Base-by-base conservation (phyloP, 2,797 vertebrate genomes). In the Silurus aristotelis region DNA sequence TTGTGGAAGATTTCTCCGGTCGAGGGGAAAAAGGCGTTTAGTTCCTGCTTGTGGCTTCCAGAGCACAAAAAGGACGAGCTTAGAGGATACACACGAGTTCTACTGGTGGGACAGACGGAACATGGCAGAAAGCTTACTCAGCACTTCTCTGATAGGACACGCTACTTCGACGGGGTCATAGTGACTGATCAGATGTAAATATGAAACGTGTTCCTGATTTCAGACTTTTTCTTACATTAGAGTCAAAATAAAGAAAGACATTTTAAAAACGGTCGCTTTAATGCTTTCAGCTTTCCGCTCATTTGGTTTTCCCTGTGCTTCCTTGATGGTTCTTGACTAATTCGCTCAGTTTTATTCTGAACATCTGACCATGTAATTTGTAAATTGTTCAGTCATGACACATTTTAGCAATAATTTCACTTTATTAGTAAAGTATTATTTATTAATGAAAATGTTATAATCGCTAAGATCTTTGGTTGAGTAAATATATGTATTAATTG, bases 1-100 rank as follows among this genome's bases (percentile, higher is more conserved):
- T 83, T 85, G 84, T 77, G 67, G 76, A 86, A 88, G 56, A 84
- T 81, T 85, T 72, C 84, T 61, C 79, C 71, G 19, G 75, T 83
- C 70, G 22, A n/a, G 48, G 48, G 10, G 8, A 52, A 52, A 66
- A 38, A 87, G 83, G 55, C 55, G 15, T 66, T 58, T 14, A 27
- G 55, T 55, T 73, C 46, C 1, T 1, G 9, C 27, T 48, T 0
- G 13, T 38, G 1, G 22, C 17, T 43, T 10, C 46, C 1, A 12
- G 19, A 13, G 67, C 15, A 38, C 38, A 38, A 38, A 38, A 19
- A 8, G 58, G 31, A 31, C n/a, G 4, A 14, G 68, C n/a, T 10
- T 55, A 80, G n/a, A 20, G n/a, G 25, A 63, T 14, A 6, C 55
- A 3, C 19, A 13, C 6, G 46, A 58, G 63, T 66, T 67, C 0